These are phyloP conservation scores for Limnephilus rhombicus DNA, from an alignment of 2,888 invertebrate species.

Conservation along the genomic window DNA sequence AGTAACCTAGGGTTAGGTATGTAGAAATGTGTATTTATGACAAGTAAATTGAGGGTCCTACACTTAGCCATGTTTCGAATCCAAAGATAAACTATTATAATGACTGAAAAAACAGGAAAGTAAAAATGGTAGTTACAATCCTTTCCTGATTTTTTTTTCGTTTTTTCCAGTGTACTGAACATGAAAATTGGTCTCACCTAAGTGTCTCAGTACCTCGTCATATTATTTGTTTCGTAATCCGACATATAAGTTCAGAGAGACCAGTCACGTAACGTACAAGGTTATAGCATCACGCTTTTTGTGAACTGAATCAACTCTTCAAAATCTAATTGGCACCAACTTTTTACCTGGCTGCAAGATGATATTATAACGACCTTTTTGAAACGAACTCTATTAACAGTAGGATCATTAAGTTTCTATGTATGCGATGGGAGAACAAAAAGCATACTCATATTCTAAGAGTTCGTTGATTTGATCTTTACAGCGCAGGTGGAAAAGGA, in stretches of 20 bases:
- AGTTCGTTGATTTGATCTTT: constrained; percentile 30
- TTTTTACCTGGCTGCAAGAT: constrained; percentile 22
- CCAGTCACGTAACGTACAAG: constrained; percentile 49
- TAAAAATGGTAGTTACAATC: too few species aligned
- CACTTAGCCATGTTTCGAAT: too few species aligned
- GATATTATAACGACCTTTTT: constrained; percentile 50
- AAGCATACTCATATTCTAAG: constrained; percentile 24
- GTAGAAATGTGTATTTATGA: too few species aligned
- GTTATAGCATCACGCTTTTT: constrained; percentile 44
- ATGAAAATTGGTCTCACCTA: background rate
- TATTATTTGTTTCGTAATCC: constrained; percentile 37
- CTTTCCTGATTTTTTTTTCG: too few species aligned
- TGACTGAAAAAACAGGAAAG: too few species aligned
- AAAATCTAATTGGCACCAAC: constrained; percentile 55
- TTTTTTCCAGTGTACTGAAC: too few species aligned
- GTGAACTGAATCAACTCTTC: constrained; percentile 35
- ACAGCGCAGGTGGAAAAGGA: constrained; percentile 11
- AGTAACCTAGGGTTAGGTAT: too few species aligned
- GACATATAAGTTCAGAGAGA: constrained; percentile 49
- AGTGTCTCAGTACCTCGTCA: background rate
- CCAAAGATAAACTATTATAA: too few species aligned
- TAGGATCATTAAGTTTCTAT: constrained; percentile 25
- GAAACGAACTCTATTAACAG: constrained; percentile 51
- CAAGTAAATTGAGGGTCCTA: too few species aligned
- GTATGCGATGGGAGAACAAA: constrained; percentile 18